These are phyloP conservation scores for Ceratitis capitata DNA, from an alignment of 1,140 invertebrate genomes.

Conservation along the genomic window DNA sequence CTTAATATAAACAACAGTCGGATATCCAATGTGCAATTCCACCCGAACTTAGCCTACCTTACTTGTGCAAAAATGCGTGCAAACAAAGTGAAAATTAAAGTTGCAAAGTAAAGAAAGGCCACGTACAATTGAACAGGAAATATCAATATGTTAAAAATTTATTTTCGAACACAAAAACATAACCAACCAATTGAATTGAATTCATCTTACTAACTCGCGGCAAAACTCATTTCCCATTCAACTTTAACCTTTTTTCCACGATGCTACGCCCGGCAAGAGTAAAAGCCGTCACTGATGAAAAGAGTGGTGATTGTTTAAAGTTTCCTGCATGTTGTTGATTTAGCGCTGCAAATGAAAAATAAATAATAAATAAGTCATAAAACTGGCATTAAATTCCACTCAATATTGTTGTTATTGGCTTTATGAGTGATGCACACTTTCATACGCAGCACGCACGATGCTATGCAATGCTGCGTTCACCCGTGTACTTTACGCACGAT, in stretches of 20 bases:
- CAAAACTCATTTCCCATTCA: slow-evolving; percentile 3
- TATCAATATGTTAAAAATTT: slow-evolving; percentile 11
- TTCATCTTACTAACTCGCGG: neutral
- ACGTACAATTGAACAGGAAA: slow-evolving; percentile 18
- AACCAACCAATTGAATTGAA: slow-evolving; percentile 10
- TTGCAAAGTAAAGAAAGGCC: neutral
- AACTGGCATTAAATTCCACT: neutral
- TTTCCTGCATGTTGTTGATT: slow-evolving; percentile 10
- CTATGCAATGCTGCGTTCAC: too few relatives aligned
- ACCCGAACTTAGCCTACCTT: too few relatives aligned
- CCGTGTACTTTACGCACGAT: neutral
- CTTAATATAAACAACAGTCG: too few relatives aligned
- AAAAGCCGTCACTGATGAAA: slow-evolving; percentile 1
- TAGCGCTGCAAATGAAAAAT: neutral
- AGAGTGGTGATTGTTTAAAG: neutral
- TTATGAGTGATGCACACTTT: neutral
- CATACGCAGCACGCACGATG: neutral
- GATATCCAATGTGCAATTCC: too few relatives aligned
- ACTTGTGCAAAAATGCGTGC: too few relatives aligned
- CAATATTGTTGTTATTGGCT: too few relatives aligned
- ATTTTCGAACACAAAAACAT: neutral
- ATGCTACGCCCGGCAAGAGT: too few relatives aligned
- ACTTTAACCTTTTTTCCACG: neutral
- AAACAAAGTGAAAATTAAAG: too few relatives aligned
- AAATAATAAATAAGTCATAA: neutral